phyloP scores from a whole-genome alignment of 2,888 invertebrate species.

The Acanthopleura granulata region DNA sequence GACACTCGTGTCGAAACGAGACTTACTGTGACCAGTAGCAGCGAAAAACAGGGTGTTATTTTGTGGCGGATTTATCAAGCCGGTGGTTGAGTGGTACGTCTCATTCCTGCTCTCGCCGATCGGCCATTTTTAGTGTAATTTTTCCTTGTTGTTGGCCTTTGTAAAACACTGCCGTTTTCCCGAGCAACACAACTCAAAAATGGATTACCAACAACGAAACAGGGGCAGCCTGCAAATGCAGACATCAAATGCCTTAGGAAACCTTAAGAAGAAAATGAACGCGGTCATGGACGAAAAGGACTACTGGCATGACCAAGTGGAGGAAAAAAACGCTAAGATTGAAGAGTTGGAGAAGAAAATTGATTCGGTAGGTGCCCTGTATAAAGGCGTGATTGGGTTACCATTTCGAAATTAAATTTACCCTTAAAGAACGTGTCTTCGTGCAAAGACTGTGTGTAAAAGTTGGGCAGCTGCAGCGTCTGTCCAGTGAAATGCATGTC shows the following conservation, averaged over 20 bases:
- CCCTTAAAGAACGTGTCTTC: too few species aligned
- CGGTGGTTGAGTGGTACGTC: conserved; percentile 8
- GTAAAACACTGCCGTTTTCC: neutral
- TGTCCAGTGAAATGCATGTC: too few species aligned
- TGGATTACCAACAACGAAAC: conserved; percentile 11
- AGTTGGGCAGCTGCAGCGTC: too few species aligned
- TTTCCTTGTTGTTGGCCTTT: neutral
- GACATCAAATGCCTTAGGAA: conserved; percentile 84
- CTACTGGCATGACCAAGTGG: conserved; percentile 97
- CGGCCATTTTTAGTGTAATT: conserved; percentile 17
- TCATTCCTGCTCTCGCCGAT: neutral
- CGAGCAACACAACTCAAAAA: neutral
- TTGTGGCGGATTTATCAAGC: conserved; percentile 7
- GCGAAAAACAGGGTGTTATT: neutral
- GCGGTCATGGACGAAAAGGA: conserved; percentile 99
- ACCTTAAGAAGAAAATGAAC: conserved; percentile 99
- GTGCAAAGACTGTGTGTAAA: too few species aligned
- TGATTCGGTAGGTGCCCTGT: neutral
- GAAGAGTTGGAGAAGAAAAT: conserved; percentile 2
- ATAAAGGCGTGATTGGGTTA: too few species aligned
- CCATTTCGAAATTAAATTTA: too few species aligned
- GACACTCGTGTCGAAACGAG: too few species aligned
- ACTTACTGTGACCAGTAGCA: too few species aligned
- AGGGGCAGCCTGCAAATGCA: neutral
- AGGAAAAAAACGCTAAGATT: conserved; percentile 77